Base-by-base conservation (phyloP, 2,888 invertebrate species). In the Drosophila mettleri region DNA sequence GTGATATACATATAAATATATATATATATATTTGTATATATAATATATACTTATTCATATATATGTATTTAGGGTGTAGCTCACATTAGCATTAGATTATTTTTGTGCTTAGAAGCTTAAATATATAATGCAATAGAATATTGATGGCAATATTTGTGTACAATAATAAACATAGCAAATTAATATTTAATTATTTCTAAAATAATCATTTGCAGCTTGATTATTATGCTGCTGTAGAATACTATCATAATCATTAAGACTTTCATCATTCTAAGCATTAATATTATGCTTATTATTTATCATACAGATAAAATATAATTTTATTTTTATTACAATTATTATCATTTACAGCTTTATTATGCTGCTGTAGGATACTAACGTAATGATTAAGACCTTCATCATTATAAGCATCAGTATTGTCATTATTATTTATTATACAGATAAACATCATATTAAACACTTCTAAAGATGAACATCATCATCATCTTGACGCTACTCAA, bases 31-130 rank as follows among this genome's bases (percentile, higher is more conserved):
- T 16, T 10, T 27, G 20, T 16, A 20, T 9, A 31, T 29, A 18
- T 12, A 46, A 39, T 18, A 27, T 14, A 51, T 24, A 14, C 0
- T 5, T n/a, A n/a, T 43, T n/a, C n/a, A 43, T 9, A 20, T 14
- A 18, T 48, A 14, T 48, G 14, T 18, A 33, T 59, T 52, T 58
- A 14, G 48, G 24, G 31, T 8, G 49, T 36, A 41, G 39, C 16
- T 16, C 0, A 2, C 41, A 14, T 16, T 14, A 29, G 14, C 18
- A n/a, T n/a, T n/a, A 8, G 12, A 22, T 61, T 61, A 45, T 60
- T 22, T 2, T 7, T 31, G 45, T 16, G 7, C 2, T 22, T 14
- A 2, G 16, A n/a, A 12, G 2, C n/a, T 8, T 24, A 0, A 5
- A 16, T 34, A 33, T 20, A n/a, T n/a, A n/a, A n/a, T n/a, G n/a